These are phyloP conservation scores for Mnemiopsis leidyi DNA, from an alignment of 37 sponge, comb jelly and placozoan genomes.

Conservation along the genomic window DNA sequence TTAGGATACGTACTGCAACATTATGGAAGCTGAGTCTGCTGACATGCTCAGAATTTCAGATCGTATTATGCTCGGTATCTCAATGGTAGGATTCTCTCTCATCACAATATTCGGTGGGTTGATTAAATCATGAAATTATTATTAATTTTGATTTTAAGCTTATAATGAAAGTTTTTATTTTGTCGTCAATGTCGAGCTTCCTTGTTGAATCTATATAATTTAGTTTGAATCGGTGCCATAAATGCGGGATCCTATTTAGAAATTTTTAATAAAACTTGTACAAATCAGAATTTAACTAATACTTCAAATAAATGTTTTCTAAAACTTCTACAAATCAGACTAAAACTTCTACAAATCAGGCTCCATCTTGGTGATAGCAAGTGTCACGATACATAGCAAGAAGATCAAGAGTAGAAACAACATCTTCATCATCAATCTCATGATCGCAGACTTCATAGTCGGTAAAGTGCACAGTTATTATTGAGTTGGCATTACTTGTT, in stretches of 20 bases:
- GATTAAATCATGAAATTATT: no score
- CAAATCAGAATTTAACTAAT: background rate
- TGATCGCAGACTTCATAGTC: slow-evolving; percentile 50
- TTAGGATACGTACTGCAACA: no score
- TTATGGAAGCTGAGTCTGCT: background rate
- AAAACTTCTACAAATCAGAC: background rate
- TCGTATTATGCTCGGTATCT: background rate
- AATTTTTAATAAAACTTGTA: background rate
- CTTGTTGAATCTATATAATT: no score
- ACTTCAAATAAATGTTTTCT: background rate
- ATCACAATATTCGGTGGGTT: slow-evolving; percentile 41
- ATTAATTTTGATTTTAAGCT: no score
- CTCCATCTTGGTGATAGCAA: slow-evolving; percentile 10
- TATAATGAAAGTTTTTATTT: no score
- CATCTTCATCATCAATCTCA: slow-evolving; percentile 50
- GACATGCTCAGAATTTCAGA: background rate
- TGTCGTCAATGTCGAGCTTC: no score
- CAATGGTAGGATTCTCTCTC: background rate
- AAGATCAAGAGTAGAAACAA: slow-evolving; percentile 55
- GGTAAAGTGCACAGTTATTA: no score
- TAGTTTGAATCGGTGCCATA: background rate
- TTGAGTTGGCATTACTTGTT: no score
- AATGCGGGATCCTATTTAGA: background rate
- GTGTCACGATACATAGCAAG: slow-evolving; percentile 4
- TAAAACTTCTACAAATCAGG: slow-evolving; percentile 8